These are phyloP conservation scores for Lacerta agilis DNA, from an alignment of 2,797 vertebrate species.

Conservation along the genomic window DNA sequence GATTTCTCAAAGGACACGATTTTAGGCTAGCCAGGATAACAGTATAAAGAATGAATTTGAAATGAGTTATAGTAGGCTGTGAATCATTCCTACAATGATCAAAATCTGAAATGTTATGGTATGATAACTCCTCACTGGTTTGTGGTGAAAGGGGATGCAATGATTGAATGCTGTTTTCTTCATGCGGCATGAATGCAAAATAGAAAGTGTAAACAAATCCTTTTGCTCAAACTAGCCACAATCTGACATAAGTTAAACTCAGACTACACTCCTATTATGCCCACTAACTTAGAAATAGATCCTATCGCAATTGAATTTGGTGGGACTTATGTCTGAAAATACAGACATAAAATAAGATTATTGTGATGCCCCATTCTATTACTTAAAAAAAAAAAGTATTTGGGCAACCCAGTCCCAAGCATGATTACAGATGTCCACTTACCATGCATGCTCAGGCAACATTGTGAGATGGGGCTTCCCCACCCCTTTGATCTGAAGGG, in stretches of 20 bases:
- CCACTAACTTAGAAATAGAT: background rate
- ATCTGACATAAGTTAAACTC: background rate
- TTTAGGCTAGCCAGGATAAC: background rate
- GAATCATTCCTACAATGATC: conserved; percentile 10
- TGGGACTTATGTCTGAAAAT: background rate
- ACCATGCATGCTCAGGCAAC: background rate
- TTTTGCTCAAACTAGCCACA: background rate
- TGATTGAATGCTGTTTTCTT: background rate
- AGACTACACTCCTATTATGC: background rate
- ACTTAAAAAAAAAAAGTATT: background rate
- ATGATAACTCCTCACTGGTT: background rate
- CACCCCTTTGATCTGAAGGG: background rate
- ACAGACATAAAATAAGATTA: background rate
- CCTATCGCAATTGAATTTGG: background rate
- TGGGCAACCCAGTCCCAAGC: background rate
- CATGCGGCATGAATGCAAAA: conserved; percentile 4
- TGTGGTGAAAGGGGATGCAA: background rate
- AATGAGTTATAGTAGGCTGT: background rate
- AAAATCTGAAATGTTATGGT: background rate
- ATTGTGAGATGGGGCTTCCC: too few relatives aligned
- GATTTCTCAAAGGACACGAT: background rate
- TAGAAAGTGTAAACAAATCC: background rate
- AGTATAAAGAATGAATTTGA: background rate
- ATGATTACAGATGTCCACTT: background rate
- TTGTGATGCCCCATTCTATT: background rate